Evolutionary conservation across 2,888 invertebrate genomes (phyloP), one percentile per base, ranked within the genome.

Genomic region (Caenorhabditis uteleia): DNA sequence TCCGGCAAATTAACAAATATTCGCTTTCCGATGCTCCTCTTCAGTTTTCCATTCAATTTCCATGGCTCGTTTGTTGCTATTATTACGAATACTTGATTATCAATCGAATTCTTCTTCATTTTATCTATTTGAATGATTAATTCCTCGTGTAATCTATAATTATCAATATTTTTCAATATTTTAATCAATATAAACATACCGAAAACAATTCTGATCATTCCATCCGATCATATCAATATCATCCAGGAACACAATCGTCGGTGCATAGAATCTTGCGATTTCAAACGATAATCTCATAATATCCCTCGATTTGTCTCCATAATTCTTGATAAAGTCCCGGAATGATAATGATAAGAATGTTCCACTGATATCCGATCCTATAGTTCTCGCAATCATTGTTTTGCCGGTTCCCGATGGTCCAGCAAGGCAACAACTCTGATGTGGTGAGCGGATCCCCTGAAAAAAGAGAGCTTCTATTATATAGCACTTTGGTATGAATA

Each of bases 51-150:
- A 46, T 74, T 69, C 57, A 98, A 91, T 84, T 97, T 95, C 97
- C 97, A 97, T 0, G 98, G 98, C 84, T 95, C 95, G 86, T 98
- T 98, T 0, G 97, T 98, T 6, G 97, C 97, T 0, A 95, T 97
- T 74, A 98, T 86, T 20, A 98, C 95, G 93, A 97, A 95, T 0
- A 98, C 94, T 43, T 65, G 64, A 87, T 91, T 85, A 18, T 87
- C 86, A 76, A 87, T 87, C 44, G 87, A 87, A 38, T 85, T 85
- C 54, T 71, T 79, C 56, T 77, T 70, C 16, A 68, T 56, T 20
- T 76, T 97, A 86, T 98, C 97, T 95, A 98, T 97, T 87, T 98
- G 97, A 75, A 95, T 92, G 20, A 98, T 88, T 58, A 98, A 88
- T 86, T 98, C 97, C 0, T 95, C 93, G 86, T 98, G 98, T 51